These are phyloP conservation scores for Phoebastria nigripes DNA, from an alignment of 2,797 vertebrate genomes.

Conservation along the genomic window DNA sequence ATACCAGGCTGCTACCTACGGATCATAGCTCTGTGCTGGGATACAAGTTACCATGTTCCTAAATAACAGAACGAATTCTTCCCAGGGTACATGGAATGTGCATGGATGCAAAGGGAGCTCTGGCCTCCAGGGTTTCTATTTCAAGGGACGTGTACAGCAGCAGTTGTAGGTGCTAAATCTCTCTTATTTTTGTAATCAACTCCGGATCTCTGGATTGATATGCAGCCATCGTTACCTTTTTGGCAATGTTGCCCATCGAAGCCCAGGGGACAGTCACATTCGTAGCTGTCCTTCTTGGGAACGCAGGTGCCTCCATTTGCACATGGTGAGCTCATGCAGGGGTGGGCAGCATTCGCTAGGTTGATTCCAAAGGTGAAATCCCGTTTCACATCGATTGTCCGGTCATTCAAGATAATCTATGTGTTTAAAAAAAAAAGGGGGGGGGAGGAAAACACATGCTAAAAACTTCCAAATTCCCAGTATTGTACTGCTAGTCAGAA, in stretches of 20 bases:
- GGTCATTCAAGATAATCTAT: constrained; percentile 90
- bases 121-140: not conserved
- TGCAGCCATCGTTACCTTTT: constrained; percentile 81
- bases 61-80: not conserved
- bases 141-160: not conserved
- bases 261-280: constrained; percentile 93
- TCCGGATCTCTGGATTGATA: not conserved
- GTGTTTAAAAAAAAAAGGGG: not conserved
- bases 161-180: not conserved
- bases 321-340: constrained; percentile 87
- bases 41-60: not conserved
- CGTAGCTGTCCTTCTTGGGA: constrained; percentile 88
- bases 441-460: not conserved
- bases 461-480: not conserved
- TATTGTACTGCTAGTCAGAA: not conserved
- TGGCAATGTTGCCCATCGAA: constrained; percentile 92
- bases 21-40: not conserved
- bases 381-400: constrained; percentile 78
- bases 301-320: constrained; percentile 88
- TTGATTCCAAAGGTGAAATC: constrained; percentile 85
- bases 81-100: not conserved
- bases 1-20: not conserved
- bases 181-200: not conserved
- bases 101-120: not conserved
- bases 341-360: constrained; percentile 85